phyloP scores from a whole-genome alignment of 2,888 invertebrate genomes.

The Ophion ellenae region DNA sequence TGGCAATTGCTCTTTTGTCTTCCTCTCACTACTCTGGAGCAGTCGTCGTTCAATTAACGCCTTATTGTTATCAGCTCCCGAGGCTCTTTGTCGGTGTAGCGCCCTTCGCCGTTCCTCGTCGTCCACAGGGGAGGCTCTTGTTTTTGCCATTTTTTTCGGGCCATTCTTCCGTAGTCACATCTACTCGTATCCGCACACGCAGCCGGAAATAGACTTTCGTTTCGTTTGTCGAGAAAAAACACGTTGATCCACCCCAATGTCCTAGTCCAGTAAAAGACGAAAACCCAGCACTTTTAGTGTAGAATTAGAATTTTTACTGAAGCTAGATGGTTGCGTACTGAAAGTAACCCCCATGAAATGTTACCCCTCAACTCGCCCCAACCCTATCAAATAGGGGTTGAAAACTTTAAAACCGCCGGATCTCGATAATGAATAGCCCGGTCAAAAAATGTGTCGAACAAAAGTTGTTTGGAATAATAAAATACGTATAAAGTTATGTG shows the following conservation, averaged over 20 bases:
- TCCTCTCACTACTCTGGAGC: constrained; percentile 56
- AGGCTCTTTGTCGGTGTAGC: not conserved
- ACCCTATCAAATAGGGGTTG: no score
- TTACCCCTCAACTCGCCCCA: no score
- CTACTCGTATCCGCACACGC: not conserved
- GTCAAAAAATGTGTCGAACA: no score
- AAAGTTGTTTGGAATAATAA: no score
- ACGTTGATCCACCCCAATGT: not conserved
- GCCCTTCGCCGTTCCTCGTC: not conserved
- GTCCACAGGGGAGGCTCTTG: not conserved
- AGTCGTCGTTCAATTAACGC: constrained; percentile 76
- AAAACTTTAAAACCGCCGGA: no score
- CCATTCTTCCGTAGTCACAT: not conserved
- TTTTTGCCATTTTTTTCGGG: constrained; percentile 31
- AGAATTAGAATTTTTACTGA: no score
- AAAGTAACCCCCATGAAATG: no score
- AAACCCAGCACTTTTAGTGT: no score
- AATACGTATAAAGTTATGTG: no score
- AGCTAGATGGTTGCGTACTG: no score
- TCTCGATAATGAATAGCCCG: no score
- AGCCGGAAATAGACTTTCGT: constrained; percentile 59
- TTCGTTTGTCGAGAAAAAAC: constrained; percentile 56
- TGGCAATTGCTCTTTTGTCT: constrained; percentile 34
- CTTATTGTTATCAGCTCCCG: constrained; percentile 74
- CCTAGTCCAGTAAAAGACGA: no score